Conservation (phyloP, 2,113 vertebrate genomes). For the Ctenomys sociabilis region DNA sequence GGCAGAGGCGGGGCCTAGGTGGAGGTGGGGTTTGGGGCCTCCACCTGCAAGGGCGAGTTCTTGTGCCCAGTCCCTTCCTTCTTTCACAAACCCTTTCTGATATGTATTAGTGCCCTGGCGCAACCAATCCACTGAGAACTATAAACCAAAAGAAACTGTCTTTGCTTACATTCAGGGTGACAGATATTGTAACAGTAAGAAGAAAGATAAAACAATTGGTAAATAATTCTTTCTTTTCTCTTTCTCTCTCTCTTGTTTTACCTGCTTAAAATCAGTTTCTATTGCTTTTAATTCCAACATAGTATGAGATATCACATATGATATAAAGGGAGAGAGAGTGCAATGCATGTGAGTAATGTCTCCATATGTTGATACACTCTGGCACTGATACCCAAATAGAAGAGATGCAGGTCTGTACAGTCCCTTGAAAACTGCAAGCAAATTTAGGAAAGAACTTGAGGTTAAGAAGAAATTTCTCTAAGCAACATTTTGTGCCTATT, state of each 20-base stretch:
- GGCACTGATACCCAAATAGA: neutral
- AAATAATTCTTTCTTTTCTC: neutral
- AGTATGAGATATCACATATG: neutral
- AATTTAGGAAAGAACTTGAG: neutral
- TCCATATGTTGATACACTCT: neutral
- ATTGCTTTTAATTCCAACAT: rapidly evolving
- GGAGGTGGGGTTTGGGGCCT: neutral
- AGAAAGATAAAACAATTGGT: neutral
- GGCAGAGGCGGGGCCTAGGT: neutral
- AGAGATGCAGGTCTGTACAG: neutral
- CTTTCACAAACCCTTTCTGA: neutral
- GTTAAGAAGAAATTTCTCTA: neutral
- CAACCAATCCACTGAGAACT: neutral
- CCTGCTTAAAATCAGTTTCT: neutral
- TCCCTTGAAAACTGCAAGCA: neutral
- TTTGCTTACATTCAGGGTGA: neutral
- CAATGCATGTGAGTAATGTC: neutral
- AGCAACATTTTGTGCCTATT: neutral
- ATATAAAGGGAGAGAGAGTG: neutral
- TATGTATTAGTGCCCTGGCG: neutral
- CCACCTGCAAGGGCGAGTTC: neutral
- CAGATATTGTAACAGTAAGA: neutral
- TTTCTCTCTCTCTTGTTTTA: neutral
- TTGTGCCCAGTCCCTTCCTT: neutral
- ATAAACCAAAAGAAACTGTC: neutral